Conservation (phyloP, 1,140 invertebrate genomes). For the Neotoxoptera formosana region DNA sequence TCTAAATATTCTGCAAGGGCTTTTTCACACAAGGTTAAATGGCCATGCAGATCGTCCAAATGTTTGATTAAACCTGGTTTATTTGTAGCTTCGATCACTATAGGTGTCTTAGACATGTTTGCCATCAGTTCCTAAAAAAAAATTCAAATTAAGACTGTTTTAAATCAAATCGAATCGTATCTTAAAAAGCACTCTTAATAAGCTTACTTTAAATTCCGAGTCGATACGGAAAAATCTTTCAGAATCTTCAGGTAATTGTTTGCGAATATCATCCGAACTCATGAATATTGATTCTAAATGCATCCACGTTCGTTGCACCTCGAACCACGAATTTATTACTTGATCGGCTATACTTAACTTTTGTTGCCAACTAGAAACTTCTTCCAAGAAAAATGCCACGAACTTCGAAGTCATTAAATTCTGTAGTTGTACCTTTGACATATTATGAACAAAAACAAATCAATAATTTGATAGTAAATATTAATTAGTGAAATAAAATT, state of each 20-base stretch:
- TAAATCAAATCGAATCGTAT: not conserved
- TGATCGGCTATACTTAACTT: slow-evolving; percentile 93
- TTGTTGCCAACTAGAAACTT: slow-evolving; percentile 93
- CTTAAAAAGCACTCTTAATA: not conserved
- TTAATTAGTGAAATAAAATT: not conserved
- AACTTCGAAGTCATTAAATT: slow-evolving; percentile 97
- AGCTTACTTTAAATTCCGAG: slow-evolving; percentile 80
- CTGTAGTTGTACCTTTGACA: slow-evolving; percentile 82
- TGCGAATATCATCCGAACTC: slow-evolving; percentile 95
- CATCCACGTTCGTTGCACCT: slow-evolving; percentile 96
- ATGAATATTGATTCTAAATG: slow-evolving; percentile 98
- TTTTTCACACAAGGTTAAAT: slow-evolving; percentile 94
- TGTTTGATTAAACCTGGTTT: slow-evolving; percentile 78
- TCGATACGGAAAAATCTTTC: slow-evolving; percentile 92
- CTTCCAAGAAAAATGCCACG: slow-evolving; percentile 92
- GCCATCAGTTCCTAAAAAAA: slow-evolving; percentile 68
- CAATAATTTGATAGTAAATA: not conserved
- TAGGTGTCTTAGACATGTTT: slow-evolving; percentile 79
- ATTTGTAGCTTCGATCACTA: slow-evolving; percentile 91
- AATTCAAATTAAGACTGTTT: slow-evolving; percentile 2
- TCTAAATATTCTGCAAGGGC: slow-evolving; percentile 96
- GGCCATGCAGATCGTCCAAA: slow-evolving; percentile 83
- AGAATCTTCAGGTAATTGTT: slow-evolving; percentile 92
- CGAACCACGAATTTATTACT: slow-evolving; percentile 92
- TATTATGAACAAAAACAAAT: not conserved